Percentiles rank a stretch among this genome's conserved stretches.
These are phyloP conservation scores for Orientallactaga sibirica DNA, from an alignment of 2,797 vertebrate species.

Conservation along the genomic window DNA sequence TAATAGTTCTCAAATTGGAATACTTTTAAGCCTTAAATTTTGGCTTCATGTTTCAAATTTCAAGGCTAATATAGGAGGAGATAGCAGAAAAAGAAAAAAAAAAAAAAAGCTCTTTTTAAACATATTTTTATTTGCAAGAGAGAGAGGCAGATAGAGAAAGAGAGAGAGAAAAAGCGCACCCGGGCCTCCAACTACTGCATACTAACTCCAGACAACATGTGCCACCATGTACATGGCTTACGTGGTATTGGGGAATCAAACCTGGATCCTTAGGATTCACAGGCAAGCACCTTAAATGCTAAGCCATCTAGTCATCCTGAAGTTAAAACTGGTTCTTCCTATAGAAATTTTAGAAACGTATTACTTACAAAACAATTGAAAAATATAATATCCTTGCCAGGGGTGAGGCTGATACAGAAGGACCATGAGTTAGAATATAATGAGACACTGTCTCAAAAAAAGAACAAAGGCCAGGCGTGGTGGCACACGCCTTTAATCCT, in stretches of 20 bases:
- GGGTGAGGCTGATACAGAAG: background rate
- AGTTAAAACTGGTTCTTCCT: conserved; percentile 24
- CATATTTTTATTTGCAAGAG: background rate
- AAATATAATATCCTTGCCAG: background rate
- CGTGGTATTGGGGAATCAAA: no score
- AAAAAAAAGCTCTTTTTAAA: background rate
- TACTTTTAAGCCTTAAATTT: background rate
- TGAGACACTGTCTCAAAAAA: background rate
- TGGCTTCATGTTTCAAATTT: background rate
- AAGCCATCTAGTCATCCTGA: background rate
- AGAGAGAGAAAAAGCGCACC: no score
- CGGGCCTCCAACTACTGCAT: no score
- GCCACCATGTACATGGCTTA: no score
- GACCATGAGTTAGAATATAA: background rate
- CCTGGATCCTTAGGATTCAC: no score
- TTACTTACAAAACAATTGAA: background rate
- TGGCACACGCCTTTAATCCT: no score
- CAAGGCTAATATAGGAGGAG: background rate
- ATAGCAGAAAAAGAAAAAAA: conserved; percentile 6
- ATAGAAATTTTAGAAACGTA: conserved; percentile 36
- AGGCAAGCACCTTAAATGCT: no score
- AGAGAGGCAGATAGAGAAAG: no score
- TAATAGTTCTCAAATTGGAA: background rate
- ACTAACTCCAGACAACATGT: no score
- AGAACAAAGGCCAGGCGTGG: background rate